phyloP scores from a whole-genome alignment of 1,140 invertebrate species.

The Drosophila arawakana region DNA sequence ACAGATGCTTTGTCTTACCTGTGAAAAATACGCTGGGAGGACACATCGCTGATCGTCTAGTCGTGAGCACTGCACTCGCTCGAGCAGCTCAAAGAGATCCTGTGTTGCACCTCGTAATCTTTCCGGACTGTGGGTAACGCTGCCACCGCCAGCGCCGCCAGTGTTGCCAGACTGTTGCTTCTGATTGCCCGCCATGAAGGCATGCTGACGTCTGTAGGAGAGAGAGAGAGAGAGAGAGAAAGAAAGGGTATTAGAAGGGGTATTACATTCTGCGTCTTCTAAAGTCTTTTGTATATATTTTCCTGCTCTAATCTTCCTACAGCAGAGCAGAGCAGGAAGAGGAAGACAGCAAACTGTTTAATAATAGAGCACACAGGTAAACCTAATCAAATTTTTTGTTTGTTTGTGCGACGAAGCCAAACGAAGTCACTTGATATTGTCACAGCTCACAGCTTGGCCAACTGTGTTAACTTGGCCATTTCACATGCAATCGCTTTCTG shows the following conservation, averaged over 20 bases:
- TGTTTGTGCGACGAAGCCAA: constrained; percentile 28
- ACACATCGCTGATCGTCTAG: constrained; percentile 97
- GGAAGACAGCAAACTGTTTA: constrained; percentile 59
- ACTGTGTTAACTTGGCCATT: constrained; percentile 17
- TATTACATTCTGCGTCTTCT: too few species aligned
- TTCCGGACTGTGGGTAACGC: constrained; percentile 84
- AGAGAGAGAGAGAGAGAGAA: constrained; percentile 1
- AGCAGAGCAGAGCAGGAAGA: background rate
- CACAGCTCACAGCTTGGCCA: constrained; percentile 45
- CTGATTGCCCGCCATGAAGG: constrained; percentile 84
- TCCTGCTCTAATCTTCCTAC: too few species aligned
- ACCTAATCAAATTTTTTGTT: constrained; percentile 45
- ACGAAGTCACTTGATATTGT: constrained; percentile 29
- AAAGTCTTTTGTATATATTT: too few species aligned
- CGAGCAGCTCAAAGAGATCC: constrained; percentile 95
- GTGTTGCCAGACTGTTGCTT: constrained; percentile 53
- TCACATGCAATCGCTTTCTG: constrained; percentile 73
- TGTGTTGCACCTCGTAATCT: constrained; percentile 89
- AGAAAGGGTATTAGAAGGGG: background rate
- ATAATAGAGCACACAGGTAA: constrained; percentile 73
- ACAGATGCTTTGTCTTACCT: constrained; percentile 86
- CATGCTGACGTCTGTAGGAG: constrained; percentile 85
- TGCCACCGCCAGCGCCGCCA: constrained; percentile 83
- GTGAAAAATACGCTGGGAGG: constrained; percentile 93
- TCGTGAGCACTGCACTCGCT: constrained; percentile 95